Evolutionary conservation across 2,888 invertebrate species (phyloP), one percentile per base, ranked within the genome.

Genomic region (Phrixothrix hirtus): DNA sequence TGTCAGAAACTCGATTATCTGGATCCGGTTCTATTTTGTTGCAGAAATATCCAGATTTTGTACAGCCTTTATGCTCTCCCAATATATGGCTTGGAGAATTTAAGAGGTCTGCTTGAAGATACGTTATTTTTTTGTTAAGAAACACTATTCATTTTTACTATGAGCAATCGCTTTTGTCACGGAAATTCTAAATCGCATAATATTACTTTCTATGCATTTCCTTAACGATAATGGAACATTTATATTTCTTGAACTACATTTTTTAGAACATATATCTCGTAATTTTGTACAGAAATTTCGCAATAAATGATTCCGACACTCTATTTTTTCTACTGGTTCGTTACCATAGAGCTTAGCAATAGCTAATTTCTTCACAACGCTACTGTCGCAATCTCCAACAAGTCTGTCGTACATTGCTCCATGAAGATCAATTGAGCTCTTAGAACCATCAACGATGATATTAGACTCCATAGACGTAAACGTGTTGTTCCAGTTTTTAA

Each of bases 381-480:
- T 31, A 12, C 31, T 31, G 12, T 31, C 31, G 2, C 31, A 10
- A 7, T 31, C 12, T 11, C 31, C 31, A 7, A 31, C 14, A n/a
- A 31, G 3, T 12, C 14, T 11, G 2, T 31, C 12, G 12, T 11
- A 31, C 7, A 2, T 11, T 11, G 12, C 7, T 31, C 14, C 12
- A 31, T 31, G 12, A 11, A 13, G n/a, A 11, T 31, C 12, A 13
- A 31, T 12, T 4, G 31, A 31, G 2, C 7, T 13, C 12, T 39
- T 39, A 13, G 14, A 39, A 15, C 39, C 39, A 1, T 39, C 39
- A 1, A 26, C 13, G n/a, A 39, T 29, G n/a, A 42, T 32, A 7
- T 25, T 14, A 1, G 7, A 12, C 27, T 45, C 37, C 45, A 36
- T 45, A 4, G 25, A 16, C 13, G 35, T 15, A 0, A 30, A 37